phyloP scores from a whole-genome alignment of 2,797 vertebrate genomes.

The Rallus crepitans region DNA sequence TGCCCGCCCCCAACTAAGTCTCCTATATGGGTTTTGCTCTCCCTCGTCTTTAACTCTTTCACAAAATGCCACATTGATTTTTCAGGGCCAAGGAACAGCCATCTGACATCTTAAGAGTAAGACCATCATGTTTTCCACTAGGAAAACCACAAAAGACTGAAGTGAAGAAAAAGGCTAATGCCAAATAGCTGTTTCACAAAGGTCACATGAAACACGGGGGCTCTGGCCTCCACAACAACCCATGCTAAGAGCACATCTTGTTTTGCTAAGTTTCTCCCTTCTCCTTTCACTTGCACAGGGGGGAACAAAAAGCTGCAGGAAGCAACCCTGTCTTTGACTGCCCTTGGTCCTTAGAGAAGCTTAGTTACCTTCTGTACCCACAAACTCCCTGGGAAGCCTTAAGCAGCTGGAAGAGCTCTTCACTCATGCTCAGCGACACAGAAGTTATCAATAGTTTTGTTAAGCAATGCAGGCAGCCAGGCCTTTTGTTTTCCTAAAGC shows the following conservation, averaged over 20 bases:
- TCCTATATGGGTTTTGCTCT: not conserved
- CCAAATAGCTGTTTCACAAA: slow-evolving; percentile 19
- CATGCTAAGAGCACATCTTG: accelerated
- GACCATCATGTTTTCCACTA: not conserved
- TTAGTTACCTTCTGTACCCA: not conserved
- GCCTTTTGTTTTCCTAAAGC: slow-evolving; percentile 8
- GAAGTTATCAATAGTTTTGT: not conserved
- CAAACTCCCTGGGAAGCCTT: not conserved
- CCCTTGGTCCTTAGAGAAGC: not conserved
- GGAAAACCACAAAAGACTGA: slow-evolving; percentile 5
- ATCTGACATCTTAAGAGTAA: not conserved
- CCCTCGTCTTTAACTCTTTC: slow-evolving; percentile 13
- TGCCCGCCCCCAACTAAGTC: not conserved
- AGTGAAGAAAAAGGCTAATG: not conserved
- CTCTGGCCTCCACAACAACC: not conserved
- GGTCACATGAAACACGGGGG: not conserved
- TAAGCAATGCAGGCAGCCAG: not conserved
- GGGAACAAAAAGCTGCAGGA: not conserved
- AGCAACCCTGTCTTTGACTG: not conserved
- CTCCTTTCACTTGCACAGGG: not conserved
- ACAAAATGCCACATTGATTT: slow-evolving; percentile 40
- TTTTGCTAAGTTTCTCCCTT: not conserved
- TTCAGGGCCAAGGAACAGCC: slow-evolving; percentile 21
- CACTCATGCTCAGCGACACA: not conserved
- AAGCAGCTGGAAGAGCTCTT: not conserved